Evolutionary conservation across 1,140 invertebrate genomes (phyloP).

Genomic region (Bilobella aurantiaca): DNA sequence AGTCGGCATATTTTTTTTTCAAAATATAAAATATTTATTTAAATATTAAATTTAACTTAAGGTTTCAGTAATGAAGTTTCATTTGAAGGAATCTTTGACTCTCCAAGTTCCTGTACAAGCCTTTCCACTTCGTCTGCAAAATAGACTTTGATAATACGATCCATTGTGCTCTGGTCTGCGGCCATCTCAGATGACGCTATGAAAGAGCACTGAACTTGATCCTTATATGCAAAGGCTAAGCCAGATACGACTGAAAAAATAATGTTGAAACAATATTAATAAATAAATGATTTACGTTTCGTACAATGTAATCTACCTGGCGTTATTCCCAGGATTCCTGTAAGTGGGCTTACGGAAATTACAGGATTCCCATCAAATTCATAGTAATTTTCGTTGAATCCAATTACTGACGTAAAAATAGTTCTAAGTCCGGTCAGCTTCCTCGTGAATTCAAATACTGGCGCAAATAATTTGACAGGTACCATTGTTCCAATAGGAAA

Average conservation of each 20-base stretch:
- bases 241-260: not conserved
- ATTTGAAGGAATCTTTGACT: too few relatives aligned
- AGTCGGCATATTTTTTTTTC: too few relatives aligned
- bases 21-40: too few relatives aligned
- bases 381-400: not conserved
- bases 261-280: not conserved
- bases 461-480: not conserved
- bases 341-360: not conserved
- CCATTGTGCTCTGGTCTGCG: not conserved
- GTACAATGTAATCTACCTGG: not conserved
- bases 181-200: not conserved
- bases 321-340: not conserved
- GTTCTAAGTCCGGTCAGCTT: not conserved
- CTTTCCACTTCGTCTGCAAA: not conserved
- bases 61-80: too few relatives aligned
- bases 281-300: not conserved
- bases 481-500: not conserved
- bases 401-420: not conserved
- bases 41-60: too few relatives aligned
- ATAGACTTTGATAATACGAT: not conserved
- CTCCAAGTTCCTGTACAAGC: not conserved
- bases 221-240: not conserved
- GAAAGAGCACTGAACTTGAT: constrained; percentile 1
- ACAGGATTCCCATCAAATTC: not conserved
- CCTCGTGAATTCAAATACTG: not conserved